phyloP scores from a whole-genome alignment of 2,797 vertebrate genomes.

The Sarcoramphus papa region DNA sequence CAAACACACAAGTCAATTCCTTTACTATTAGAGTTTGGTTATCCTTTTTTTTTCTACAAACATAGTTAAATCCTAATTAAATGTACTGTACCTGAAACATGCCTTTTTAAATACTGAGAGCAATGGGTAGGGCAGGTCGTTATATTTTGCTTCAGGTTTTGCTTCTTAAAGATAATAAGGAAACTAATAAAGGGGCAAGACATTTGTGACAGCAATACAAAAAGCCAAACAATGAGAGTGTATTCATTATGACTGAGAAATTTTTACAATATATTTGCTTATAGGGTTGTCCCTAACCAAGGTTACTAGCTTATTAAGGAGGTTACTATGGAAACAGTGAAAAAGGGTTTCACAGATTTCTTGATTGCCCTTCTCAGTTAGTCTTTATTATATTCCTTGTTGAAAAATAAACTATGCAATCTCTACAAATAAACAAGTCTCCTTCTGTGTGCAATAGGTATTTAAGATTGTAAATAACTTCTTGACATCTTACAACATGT shows the following conservation, averaged over 20 bases:
- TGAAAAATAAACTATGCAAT: constrained; percentile 5
- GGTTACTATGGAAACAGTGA: constrained; percentile 61
- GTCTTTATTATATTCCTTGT: not conserved
- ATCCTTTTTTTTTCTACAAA: not conserved
- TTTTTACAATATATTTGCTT: constrained; percentile 11
- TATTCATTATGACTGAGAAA: not conserved
- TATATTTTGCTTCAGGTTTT: not conserved
- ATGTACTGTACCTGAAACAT: not conserved
- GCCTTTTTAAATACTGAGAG: not conserved
- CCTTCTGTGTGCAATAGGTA: not conserved
- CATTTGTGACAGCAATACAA: not conserved
- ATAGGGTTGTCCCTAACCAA: constrained; percentile 16
- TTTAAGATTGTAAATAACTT: constrained; percentile 16
- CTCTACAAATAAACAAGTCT: not conserved
- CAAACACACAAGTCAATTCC: not conserved
- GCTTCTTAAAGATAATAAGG: not conserved
- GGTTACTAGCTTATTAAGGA: not conserved
- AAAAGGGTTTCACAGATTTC: constrained; percentile 1
- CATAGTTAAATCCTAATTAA: not conserved
- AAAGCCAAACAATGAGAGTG: not conserved
- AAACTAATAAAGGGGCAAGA: not conserved
- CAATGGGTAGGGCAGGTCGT: not conserved
- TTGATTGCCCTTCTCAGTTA: not conserved
- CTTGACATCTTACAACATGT: not conserved
- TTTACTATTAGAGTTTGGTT: not conserved